Evolutionary conservation across 2,113 vertebrate genomes (phyloP), one percentile per base, ranked within the genome.

Genomic region (Osmerus mordax): DNA sequence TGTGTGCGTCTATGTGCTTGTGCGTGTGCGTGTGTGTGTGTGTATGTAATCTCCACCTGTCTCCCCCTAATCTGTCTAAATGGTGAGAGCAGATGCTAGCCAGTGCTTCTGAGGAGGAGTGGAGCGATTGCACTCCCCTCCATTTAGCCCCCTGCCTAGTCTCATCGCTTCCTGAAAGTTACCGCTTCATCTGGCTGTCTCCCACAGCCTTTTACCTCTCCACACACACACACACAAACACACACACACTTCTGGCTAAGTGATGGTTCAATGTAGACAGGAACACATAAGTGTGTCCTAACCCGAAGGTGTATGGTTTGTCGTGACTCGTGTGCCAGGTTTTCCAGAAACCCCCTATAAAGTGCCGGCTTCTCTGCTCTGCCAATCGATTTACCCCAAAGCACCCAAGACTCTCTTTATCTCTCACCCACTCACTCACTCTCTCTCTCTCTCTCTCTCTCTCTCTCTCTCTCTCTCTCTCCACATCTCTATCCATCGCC

Each of bases 361-460:
- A 18, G 16, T 4, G 13, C 53, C 5, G 16, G 53, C 53, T 18
- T 4, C 54, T 56, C 54, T n/a, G 16, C 54, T n/a, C 54, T 56
- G n/a, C 62, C 8, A 36, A n/a, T 66, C 9, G 47, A 66, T 66
- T 21, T 60, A 21, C 58, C 21, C 58, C 5, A 60, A 60, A 60
- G 58, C 21, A 60, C 58, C 58, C 55, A 56, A 18, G n/a, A 56
- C 55, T 73, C 9, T 59, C 14, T 51, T 55, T 52, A 16, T 70
- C 25, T 56, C 25, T 68, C 54, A 59, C 71, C 56, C 70, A 36
- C n/a, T n/a, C n/a, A n/a, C n/a, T 81, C 73, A 63, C 65, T 71
- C 77, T 54, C 60, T 18, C 58, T 65, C 32, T 72, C 64, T 18
- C 56, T 41, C 51, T 63, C 54, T 18, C 28, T 47, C n/a, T 56